These are phyloP conservation scores for Cottoperca gobio DNA, from an alignment of 2,797 vertebrate genomes.

Conservation along the genomic window DNA sequence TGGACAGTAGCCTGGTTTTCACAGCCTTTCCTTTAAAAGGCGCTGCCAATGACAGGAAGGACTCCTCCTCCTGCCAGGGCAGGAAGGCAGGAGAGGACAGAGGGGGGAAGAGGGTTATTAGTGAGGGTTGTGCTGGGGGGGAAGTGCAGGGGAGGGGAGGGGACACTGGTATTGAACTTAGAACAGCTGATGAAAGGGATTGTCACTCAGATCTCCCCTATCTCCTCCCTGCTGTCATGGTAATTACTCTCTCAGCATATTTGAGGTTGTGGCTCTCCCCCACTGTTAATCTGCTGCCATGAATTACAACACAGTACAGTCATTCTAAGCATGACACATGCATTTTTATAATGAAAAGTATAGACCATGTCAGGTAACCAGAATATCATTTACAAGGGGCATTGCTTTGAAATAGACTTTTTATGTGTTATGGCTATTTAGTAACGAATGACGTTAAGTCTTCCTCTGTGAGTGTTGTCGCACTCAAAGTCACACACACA, in stretches of 20 bases:
- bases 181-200: constrained; percentile 80
- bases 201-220: constrained; percentile 65
- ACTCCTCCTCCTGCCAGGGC: constrained; percentile 79
- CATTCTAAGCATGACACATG: constrained; percentile 7
- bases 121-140: constrained; percentile 34
- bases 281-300: constrained; percentile 23
- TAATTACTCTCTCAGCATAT: constrained; percentile 75
- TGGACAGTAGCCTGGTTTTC: constrained; percentile 81
- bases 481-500: constrained; percentile 31
- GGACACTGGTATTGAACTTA: constrained; percentile 78
- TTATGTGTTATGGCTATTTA: not conserved
- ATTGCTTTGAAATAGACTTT: not conserved
- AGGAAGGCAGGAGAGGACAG: constrained; percentile 77
- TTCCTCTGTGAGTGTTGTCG: constrained; percentile 24
- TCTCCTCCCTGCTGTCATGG: constrained; percentile 70
- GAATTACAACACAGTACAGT: constrained; percentile 31
- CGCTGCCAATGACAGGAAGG: constrained; percentile 80
- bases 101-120: constrained; percentile 71
- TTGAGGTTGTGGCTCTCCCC: constrained; percentile 27
- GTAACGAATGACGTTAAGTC: constrained; percentile 4
- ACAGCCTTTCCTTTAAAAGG: constrained; percentile 80
- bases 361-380: not conserved
- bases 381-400: not conserved
- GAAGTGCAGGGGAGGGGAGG: constrained; percentile 5
- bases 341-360: not conserved